phyloP scores from a whole-genome alignment of 2,888 invertebrate species.

The Metacarcinus magister region DNA sequence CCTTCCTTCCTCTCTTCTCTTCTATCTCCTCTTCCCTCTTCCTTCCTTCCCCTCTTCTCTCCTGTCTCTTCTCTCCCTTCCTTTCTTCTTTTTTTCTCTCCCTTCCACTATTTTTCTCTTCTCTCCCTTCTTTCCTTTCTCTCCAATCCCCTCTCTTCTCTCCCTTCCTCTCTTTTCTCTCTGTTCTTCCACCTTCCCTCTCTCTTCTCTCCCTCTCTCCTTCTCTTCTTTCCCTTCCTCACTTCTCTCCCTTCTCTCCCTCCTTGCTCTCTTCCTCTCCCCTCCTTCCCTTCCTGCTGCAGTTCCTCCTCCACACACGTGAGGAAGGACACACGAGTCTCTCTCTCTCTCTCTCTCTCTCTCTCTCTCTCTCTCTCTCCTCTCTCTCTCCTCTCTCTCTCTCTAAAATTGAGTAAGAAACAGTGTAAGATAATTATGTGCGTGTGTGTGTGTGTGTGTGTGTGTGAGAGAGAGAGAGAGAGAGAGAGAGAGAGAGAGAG shows the following conservation, averaged over 20 bases:
- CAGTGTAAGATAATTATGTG: not conserved
- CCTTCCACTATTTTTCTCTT: no score
- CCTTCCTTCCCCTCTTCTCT: no score
- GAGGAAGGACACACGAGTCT: not conserved
- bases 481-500: conserved; percentile 21
- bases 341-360: conserved; percentile 26
- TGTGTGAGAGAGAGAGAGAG: not conserved
- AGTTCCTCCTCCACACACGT: not conserved
- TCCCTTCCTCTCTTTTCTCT: no score
- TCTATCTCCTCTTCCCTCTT: no score
- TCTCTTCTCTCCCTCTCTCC: conserved; percentile 6
- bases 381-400: not conserved
- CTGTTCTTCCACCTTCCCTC: no score
- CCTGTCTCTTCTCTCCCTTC: no score
- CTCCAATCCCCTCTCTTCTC: no score
- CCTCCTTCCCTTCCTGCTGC: no score
- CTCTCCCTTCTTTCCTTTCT: no score
- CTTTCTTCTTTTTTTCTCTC: no score
- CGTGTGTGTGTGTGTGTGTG: not conserved
- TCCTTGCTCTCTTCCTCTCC: not conserved
- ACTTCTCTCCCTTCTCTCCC: not conserved
- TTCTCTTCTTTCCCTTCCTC: not conserved
- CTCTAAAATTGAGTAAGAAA: not conserved
- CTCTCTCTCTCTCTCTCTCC: not conserved
- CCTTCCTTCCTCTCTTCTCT: no score